Evolutionary conservation across 1,140 invertebrate species (phyloP).

Genomic region (Drosophila mauritiana): DNA sequence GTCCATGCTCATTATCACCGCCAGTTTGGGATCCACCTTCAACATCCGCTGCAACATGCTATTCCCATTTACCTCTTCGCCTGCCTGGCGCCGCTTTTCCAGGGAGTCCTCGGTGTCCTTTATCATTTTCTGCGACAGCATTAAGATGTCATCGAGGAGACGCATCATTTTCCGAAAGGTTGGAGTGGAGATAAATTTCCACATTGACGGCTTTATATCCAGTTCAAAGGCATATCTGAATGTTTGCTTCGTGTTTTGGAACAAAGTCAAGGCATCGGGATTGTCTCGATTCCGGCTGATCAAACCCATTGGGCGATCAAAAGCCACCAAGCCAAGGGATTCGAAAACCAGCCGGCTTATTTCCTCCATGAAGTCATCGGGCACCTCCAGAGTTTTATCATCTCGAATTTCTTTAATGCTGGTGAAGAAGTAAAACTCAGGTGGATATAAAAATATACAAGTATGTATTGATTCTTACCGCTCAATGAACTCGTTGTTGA

Average conservation of each 20-base stretch:
- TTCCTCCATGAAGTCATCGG: constrained; percentile 87
- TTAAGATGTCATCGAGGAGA: constrained; percentile 63
- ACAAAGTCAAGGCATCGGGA: constrained; percentile 19
- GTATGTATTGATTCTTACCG: constrained; percentile 34
- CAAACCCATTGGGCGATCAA: constrained; percentile 88
- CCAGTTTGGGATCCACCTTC: constrained; percentile 86
- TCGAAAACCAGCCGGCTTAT: constrained; percentile 90
- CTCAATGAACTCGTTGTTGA: constrained; percentile 73
- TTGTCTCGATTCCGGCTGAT: constrained; percentile 6
- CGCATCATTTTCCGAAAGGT: constrained; percentile 86
- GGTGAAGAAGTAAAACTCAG: not conserved
- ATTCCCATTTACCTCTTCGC: constrained; percentile 16
- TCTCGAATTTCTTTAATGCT: constrained; percentile 85
- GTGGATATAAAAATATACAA: not conserved
- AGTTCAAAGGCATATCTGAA: constrained; percentile 61
- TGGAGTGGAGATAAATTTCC: constrained; percentile 87
- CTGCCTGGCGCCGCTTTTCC: constrained; percentile 32
- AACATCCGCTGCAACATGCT: constrained; percentile 87
- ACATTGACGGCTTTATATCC: constrained; percentile 87
- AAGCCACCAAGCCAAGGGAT: constrained; percentile 88
- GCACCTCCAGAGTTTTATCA: constrained; percentile 86
- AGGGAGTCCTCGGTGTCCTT: constrained; percentile 30
- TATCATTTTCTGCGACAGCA: constrained; percentile 33
- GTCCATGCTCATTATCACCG: constrained; percentile 88
- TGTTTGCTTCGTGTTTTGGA: not conserved